Evolutionary conservation across 2,888 invertebrate species (phyloP), one percentile per base, ranked within the genome.

Genomic region (Idaea biselata): DNA sequence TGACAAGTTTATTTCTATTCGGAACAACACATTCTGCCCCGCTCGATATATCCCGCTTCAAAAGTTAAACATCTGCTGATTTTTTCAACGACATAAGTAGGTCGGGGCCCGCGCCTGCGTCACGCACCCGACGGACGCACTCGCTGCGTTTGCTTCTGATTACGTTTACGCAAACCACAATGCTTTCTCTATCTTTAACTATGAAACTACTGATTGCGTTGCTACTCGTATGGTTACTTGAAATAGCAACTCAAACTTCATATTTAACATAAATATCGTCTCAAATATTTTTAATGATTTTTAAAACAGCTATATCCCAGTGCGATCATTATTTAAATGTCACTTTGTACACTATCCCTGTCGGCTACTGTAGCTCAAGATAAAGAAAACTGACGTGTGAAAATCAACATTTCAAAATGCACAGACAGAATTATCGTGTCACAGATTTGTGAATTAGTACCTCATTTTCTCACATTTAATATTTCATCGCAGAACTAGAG

Each of bases 1-100:
- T 89, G 92, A 92, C 92, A 91, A 89, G 89, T 91, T 91, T 92
- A 92, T 92, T 92, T 92, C 90, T 91, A 91, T 91, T 90, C 89
- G 81, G 87, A 89, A 91, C 89, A 89, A 89, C 88, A 89, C 87
- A 86, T 88, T 89, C 86, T 85, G 82, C 81, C 81, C 81, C 76
- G 85, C 87, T 89, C 89, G 84, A 90, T 91, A 90, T 91, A 88
- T 83, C 85, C 83, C 87, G 81, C 80, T 82, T 82, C 84, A 83
- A 84, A n/a, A 89, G 84, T 89, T 89, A 81, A 91, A 88, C 90
- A 91, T 91, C 89, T 90, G 89, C 86, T 86, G 86, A 88, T 88
- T 91, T 91, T 91, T 89, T 67, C 88, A 81, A 84, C 89, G 89
- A 88, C 90, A 87, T 85, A 92, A 91, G 84, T 91, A 92, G 92